Evolutionary conservation across 1,140 invertebrate species (phyloP).

Genomic region (Drosophila bocki): DNA sequence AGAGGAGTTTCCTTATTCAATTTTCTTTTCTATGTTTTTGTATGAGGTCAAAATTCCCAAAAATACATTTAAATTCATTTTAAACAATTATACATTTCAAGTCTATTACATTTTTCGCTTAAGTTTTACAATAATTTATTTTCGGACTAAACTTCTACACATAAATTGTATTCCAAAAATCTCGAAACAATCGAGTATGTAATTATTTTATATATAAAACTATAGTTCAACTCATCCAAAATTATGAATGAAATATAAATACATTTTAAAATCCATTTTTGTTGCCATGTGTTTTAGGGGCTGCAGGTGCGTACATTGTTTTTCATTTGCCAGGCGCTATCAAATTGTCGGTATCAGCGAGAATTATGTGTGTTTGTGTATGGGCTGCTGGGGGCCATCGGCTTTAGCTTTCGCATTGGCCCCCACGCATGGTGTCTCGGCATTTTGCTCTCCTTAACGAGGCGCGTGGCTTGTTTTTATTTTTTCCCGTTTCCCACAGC

Average conservation of each 20-base stretch:
- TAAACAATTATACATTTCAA: no score
- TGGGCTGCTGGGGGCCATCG: slow-evolving; percentile 35
- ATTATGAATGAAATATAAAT: background rate
- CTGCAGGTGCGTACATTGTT: slow-evolving; percentile 37
- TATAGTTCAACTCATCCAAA: background rate
- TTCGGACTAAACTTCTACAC: no score
- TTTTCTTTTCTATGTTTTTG: no score
- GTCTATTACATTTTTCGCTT: no score
- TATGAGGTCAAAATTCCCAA: no score
- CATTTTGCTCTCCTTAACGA: slow-evolving; percentile 10
- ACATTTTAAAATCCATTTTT: slow-evolving; percentile 4
- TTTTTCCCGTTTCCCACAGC: slow-evolving; percentile 5
- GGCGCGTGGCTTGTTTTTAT: slow-evolving; percentile 36
- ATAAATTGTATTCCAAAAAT: no score
- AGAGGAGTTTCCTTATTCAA: no score
- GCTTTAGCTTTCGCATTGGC: slow-evolving; percentile 10
- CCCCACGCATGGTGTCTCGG: slow-evolving; percentile 2
- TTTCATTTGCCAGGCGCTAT: slow-evolving; percentile 23
- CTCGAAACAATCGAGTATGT: no score
- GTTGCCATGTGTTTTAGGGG: slow-evolving; percentile 13
- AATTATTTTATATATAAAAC: no score
- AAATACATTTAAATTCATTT: no score
- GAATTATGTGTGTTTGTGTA: slow-evolving; percentile 25
- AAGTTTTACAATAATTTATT: no score
- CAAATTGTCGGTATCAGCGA: slow-evolving; percentile 34